Evolutionary conservation across 2,797 vertebrate species (phyloP).

Genomic region (Hypotaenidia okinawae): DNA sequence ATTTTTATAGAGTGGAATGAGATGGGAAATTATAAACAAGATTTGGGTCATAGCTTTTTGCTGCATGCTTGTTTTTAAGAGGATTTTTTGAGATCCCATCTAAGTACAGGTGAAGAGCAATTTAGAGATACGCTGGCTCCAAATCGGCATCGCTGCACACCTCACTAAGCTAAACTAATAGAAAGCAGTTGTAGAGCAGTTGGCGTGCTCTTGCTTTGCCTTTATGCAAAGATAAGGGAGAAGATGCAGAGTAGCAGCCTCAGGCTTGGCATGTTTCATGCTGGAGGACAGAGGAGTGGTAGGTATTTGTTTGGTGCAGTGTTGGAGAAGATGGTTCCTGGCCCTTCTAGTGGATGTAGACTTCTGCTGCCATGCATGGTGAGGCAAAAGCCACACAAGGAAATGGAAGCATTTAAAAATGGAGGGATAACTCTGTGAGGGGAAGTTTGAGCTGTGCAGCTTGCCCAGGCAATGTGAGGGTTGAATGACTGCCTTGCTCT

Average conservation of each 20-base stretch:
- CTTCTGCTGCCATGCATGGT: not conserved
- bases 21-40: conserved; percentile 65
- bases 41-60: conserved; percentile 41
- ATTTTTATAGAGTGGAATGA: conserved; percentile 65
- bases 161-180: not conserved
- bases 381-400: not conserved
- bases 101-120: not conserved
- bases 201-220: not conserved
- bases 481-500: not conserved
- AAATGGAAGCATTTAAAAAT: not conserved
- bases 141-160: not conserved
- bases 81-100: not conserved
- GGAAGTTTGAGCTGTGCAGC: not conserved
- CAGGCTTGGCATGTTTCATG: not conserved
- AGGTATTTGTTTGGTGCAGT: not conserved
- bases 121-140: not conserved
- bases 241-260: not conserved
- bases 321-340: not conserved
- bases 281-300: not conserved
- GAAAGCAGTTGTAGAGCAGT: not conserved
- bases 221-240: not conserved
- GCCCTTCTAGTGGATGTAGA: too few species aligned
- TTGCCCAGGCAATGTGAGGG: not conserved
- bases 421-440: not conserved
- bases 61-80: not conserved